phyloP scores from a whole-genome alignment of 1,140 invertebrate species.

The Brachionus paranguensis region DNA sequence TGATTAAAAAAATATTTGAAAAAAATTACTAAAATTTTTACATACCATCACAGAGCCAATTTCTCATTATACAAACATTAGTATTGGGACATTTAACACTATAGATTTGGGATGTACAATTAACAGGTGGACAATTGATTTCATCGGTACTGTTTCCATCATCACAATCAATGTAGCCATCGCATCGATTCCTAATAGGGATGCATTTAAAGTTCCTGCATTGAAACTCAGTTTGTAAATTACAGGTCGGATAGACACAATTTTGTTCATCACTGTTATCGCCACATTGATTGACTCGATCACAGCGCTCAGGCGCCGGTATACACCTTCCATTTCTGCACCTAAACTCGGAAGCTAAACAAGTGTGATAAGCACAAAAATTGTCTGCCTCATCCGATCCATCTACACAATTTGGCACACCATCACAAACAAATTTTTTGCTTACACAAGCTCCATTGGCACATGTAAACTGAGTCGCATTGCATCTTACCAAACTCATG shows the following conservation, averaged over 20 bases:
- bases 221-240: slow-evolving; percentile 70
- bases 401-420: slow-evolving; percentile 45
- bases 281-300: slow-evolving; percentile 80
- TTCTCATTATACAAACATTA: slow-evolving; percentile 18
- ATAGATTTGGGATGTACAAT: background rate
- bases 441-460: slow-evolving; percentile 60
- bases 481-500: slow-evolving; percentile 64
- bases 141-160: slow-evolving; percentile 80
- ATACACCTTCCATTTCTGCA: slow-evolving; percentile 92
- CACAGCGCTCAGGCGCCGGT: slow-evolving; percentile 88
- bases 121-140: slow-evolving; percentile 11
- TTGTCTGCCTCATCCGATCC: slow-evolving; percentile 42
- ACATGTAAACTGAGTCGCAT: slow-evolving; percentile 80
- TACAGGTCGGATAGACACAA: slow-evolving; percentile 61
- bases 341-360: slow-evolving; percentile 62
- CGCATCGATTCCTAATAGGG: background rate
- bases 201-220: slow-evolving; percentile 66
- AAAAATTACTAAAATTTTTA: background rate
- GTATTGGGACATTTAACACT: slow-evolving; percentile 33
- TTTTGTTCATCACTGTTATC: slow-evolving; percentile 79
- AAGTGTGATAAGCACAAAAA: slow-evolving; percentile 65
- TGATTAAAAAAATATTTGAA: too few relatives aligned
- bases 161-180: slow-evolving; percentile 35
- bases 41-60: slow-evolving; percentile 17
- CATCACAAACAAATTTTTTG: slow-evolving; percentile 62